A percentile compares a stretch with the other conserved stretches of the same genome.
phyloP scores from a whole-genome alignment of 2,797 vertebrate genomes.

The Anguilla megastoma region DNA sequence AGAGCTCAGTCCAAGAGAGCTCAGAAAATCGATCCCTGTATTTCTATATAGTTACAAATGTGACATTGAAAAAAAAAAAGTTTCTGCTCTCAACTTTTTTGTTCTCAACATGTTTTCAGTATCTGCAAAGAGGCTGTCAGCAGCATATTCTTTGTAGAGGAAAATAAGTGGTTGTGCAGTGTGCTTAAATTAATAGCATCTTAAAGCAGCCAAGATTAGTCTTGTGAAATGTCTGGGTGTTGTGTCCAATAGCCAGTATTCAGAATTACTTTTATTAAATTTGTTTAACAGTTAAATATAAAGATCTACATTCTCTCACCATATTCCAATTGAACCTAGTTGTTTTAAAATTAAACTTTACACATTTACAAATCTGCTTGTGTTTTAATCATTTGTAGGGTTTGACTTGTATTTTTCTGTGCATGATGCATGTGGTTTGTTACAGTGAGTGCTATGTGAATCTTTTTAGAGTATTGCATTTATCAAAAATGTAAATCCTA shows the following conservation, averaged over 20 bases:
- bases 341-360: background rate
- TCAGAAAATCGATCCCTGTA: constrained; percentile 22
- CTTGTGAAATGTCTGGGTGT: background rate
- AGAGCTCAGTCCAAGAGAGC: background rate
- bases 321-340: background rate
- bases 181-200: background rate
- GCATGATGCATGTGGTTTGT: background rate
- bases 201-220: constrained; percentile 7
- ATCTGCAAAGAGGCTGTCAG: constrained; percentile 5
- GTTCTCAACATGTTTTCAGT: constrained; percentile 8
- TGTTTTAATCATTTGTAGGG: background rate
- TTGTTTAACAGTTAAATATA: background rate
- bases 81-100: constrained; percentile 27
- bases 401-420: background rate
- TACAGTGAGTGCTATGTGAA: background rate
- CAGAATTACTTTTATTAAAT: background rate
- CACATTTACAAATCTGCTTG: background rate
- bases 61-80: constrained; percentile 31
- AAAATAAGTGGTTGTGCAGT: background rate
- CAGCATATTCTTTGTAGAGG: background rate
- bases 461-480: no score
- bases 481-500: no score
- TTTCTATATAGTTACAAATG: constrained; percentile 22
- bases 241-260: background rate
- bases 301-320: background rate